Evolutionary conservation across 2,113 vertebrate species (phyloP), one percentile per base, ranked within the genome.

Genomic region (Eulemur macaco): DNA sequence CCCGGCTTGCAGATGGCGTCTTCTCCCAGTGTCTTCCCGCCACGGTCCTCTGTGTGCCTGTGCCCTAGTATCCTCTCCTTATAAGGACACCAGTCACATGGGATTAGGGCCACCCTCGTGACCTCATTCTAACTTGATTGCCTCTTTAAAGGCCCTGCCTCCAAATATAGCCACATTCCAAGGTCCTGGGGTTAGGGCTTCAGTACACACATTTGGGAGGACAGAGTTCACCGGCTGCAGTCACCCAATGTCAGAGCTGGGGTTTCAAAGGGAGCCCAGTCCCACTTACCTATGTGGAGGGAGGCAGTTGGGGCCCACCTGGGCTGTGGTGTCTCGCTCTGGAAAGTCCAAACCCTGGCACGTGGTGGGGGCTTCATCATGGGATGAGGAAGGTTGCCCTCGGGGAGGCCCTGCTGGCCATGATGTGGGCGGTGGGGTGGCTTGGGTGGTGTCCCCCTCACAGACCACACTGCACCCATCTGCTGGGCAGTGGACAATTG

Each of bases 391-490:
- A n/a, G 31, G 64, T n/a, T 15, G 7, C 64, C 14, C 12, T n/a
- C 15, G 8, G 14, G 63, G 63, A 68, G 29, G 64, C 64, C 31
- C 64, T 8, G 64, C 74, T 31, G 8, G 17, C 8, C 25, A 31
- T 77, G 29, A 77, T 8, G 29, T 8, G 25, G 45, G 29, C 12
- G 13, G 13, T 64, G 14, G 29, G 63, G 29, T 5, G 1, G 63
- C 63, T 64, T 6, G 29, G 63, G 63, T 13, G 14, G 63, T 15
- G 5, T 64, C 29, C 64, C 31, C 34, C 31, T 18, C 64, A 68
- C 64, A 68, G 31, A 64, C 63, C 12, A 12, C 3, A 60, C 9
- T 1, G 25, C 1, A 0, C 63, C 13, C 12, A 8, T 18, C 7
- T n/a, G 15, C 31, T n/a, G 64, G 64, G 15, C 64, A 68, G 64